Evolutionary conservation across 2,113 vertebrate genomes (phyloP).

Genomic region (Pseudonaja textilis): DNA sequence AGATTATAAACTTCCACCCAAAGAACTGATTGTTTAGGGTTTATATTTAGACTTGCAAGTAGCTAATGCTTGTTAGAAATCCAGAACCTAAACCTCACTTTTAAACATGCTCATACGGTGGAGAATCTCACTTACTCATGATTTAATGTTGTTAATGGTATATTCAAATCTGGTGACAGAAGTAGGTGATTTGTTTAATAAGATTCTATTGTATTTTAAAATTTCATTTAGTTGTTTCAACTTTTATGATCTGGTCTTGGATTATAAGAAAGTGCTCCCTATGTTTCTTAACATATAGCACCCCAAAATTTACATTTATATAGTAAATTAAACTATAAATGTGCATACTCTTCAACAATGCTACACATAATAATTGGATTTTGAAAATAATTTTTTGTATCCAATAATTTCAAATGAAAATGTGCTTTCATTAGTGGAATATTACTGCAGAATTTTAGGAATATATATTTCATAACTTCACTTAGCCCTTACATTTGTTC

Average conservation of each 20-base stretch:
- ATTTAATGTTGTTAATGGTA: not conserved
- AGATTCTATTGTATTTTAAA: not conserved
- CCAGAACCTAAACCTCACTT: not conserved
- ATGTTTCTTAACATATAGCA: not conserved
- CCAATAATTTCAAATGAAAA: not conserved
- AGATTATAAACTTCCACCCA: slow-evolving; percentile 9
- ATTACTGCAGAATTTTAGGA: slow-evolving; percentile 1
- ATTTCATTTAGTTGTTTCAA: not conserved
- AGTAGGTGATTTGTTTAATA: not conserved
- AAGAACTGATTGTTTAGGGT: not conserved
- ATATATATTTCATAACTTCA: slow-evolving; percentile 11
- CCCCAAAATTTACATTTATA: not conserved
- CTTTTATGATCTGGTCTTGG: not conserved
- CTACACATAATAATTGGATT: not conserved
- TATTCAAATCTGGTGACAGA: not conserved
- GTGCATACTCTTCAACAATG: not conserved
- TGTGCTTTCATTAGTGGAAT: slow-evolving; percentile 1
- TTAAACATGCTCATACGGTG: not conserved
- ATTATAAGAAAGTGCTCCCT: not conserved
- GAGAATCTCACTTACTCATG: not conserved
- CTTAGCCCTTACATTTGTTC: slow-evolving; percentile 24
- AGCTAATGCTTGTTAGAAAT: not conserved
- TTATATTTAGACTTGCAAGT: not conserved
- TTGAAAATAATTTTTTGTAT: not conserved
- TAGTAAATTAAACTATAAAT: not conserved